A percentile compares a stretch with the other conserved stretches of the same genome.
phyloP scores from a whole-genome alignment of 2,888 invertebrate species.

The Cryptus viduatorius region DNA sequence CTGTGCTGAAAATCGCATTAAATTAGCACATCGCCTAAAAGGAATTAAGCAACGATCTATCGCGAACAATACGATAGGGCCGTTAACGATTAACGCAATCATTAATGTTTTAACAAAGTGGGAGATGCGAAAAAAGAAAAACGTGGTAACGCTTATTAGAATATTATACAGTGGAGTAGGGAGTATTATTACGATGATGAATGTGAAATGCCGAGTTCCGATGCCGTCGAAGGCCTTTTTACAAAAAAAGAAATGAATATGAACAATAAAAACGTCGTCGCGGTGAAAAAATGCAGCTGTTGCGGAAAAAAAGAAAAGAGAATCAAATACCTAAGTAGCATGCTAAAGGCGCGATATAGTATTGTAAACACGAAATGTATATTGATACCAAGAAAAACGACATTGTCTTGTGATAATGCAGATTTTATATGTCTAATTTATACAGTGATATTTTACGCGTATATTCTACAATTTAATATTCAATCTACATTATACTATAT shows the following conservation, averaged over 20 bases:
- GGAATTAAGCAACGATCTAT: slow-evolving; percentile 15
- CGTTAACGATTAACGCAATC: slow-evolving; percentile 43
- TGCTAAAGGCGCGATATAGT: slow-evolving; percentile 26
- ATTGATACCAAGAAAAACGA: slow-evolving; percentile 48
- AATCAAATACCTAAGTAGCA: slow-evolving; percentile 12
- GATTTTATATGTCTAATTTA: slow-evolving; percentile 76
- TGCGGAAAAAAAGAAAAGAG: slow-evolving; percentile 7
- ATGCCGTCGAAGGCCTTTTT: slow-evolving; percentile 59
- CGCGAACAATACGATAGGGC: slow-evolving; percentile 6
- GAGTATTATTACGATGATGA: slow-evolving; percentile 11
- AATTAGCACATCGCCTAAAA: slow-evolving; percentile 34
- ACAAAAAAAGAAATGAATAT: slow-evolving; percentile 20
- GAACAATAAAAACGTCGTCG: slow-evolving; percentile 37
- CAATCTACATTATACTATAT: slow-evolving; percentile 51
- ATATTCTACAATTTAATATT: slow-evolving; percentile 56
- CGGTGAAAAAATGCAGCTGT: slow-evolving; percentile 19
- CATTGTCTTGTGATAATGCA: slow-evolving; percentile 74
- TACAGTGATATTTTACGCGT: slow-evolving; percentile 67
- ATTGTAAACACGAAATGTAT: slow-evolving; percentile 53
- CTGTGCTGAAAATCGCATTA: slow-evolving; percentile 29
- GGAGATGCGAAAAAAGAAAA: slow-evolving; percentile 1
- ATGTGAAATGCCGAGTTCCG: background rate
- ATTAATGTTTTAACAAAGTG: slow-evolving; percentile 36
- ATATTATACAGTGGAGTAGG: slow-evolving; percentile 40
- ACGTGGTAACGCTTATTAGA: slow-evolving; percentile 57